A percentile compares a stretch with the other conserved stretches of the same genome.
Evolutionary conservation across 2,888 invertebrate genomes (phyloP).

Genomic region (Aphidoletes aphidimyza): DNA sequence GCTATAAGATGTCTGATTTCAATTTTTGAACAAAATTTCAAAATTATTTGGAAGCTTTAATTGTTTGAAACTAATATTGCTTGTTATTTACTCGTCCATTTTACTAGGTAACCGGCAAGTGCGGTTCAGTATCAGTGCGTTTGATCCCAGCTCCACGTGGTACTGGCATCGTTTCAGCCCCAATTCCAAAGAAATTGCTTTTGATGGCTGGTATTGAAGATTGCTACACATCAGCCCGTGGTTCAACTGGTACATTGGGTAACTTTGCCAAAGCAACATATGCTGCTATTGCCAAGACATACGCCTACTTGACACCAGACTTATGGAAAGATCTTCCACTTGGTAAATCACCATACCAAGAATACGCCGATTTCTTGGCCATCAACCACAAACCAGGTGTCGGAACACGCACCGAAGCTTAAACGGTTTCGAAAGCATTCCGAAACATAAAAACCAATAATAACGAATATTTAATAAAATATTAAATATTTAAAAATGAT

Average conservation of each 20-base stretch:
- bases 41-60: constrained; percentile 31
- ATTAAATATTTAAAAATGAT: constrained; percentile 44
- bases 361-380: constrained; percentile 88
- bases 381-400: constrained; percentile 61
- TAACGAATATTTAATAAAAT: background rate
- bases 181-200: constrained; percentile 97
- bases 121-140: constrained; percentile 97
- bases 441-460: background rate
- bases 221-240: constrained; percentile 98
- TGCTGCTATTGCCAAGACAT: constrained; percentile 98
- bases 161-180: constrained; percentile 99
- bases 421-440: background rate
- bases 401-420: constrained; percentile 59
- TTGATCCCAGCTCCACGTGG: constrained; percentile 99
- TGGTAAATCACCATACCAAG: constrained; percentile 94
- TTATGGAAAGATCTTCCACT: constrained; percentile 97
- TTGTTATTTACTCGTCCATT: background rate
- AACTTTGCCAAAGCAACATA: constrained; percentile 99
- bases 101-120: constrained; percentile 95
- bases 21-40: background rate
- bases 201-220: constrained; percentile 99
- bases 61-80: background rate
- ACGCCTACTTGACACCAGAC: constrained; percentile 98
- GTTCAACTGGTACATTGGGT: constrained; percentile 97
- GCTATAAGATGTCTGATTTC: constrained; percentile 72